Evolutionary conservation across 1,140 invertebrate species (phyloP).

Genomic region (Macrocentrus cingulum): DNA sequence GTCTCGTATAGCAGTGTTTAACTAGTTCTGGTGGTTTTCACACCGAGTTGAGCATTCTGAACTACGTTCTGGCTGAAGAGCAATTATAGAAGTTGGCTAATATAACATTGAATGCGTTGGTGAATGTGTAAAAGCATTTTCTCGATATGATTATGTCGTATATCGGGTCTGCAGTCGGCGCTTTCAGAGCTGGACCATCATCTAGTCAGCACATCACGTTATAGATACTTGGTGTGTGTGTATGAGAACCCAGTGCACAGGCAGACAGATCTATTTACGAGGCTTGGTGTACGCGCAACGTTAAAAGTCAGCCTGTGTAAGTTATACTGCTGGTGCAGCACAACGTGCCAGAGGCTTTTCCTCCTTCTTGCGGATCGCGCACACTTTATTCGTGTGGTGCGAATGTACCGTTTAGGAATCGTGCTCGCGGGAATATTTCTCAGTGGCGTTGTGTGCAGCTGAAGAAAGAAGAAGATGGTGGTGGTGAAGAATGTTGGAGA

Average conservation of each 20-base stretch:
- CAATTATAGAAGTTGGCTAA: too few species aligned
- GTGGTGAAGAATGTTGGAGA: neutral
- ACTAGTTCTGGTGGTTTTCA: neutral
- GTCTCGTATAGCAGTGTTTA: conserved; percentile 1
- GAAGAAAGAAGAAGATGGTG: neutral
- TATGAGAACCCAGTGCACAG: conserved; percentile 9
- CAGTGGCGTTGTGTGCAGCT: neutral
- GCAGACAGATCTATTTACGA: conserved; percentile 20
- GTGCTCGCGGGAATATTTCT: conserved; percentile 5
- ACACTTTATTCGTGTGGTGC: conserved; percentile 16
- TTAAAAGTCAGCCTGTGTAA: conserved; percentile 24
- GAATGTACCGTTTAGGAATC: conserved; percentile 26
- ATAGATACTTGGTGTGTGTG: neutral
- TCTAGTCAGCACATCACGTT: neutral
- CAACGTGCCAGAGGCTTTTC: conserved; percentile 7
- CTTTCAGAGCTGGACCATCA: too few species aligned
- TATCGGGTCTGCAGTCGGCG: too few species aligned
- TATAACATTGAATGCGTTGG: too few species aligned
- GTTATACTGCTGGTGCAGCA: conserved; percentile 13
- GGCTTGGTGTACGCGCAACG: conserved; percentile 18
- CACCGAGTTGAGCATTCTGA: neutral
- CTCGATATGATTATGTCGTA: too few species aligned
- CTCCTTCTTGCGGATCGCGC: neutral
- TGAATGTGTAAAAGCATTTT: too few species aligned
- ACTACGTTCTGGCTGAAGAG: neutral